Conservation (phyloP, 2,113 vertebrate genomes). For the Pithys albifrons region DNA sequence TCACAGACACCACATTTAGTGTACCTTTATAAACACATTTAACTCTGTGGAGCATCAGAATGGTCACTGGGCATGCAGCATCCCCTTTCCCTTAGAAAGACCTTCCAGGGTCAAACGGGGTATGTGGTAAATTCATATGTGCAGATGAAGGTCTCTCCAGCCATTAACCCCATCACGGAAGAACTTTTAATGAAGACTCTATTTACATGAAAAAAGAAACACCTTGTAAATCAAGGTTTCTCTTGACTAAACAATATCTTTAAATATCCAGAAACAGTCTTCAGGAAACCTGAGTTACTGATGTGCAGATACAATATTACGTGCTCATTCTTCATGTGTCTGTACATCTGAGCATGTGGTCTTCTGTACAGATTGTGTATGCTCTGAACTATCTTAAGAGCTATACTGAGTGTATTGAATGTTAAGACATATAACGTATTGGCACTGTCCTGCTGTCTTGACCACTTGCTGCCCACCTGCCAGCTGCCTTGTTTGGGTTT, state of each 20-base stretch:
- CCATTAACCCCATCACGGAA: neutral
- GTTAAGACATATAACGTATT: neutral
- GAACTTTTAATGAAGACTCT: neutral
- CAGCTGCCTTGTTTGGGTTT: neutral
- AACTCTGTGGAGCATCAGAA: neutral
- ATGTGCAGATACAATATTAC: neutral
- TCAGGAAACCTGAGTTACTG: neutral
- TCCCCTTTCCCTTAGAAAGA: neutral
- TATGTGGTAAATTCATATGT: neutral
- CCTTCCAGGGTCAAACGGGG: neutral
- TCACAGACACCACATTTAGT: neutral
- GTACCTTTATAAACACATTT: neutral
- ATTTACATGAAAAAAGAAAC: neutral
- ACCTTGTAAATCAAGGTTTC: neutral
- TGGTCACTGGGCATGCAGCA: neutral
- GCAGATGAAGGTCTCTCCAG: neutral
- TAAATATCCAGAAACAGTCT: neutral
- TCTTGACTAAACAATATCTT: neutral
- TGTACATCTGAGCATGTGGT: neutral
- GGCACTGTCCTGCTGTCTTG: neutral
- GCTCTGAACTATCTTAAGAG: neutral
- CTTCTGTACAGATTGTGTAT: accelerated
- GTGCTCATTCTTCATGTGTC: neutral
- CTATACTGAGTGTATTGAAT: neutral
- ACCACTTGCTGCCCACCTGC: conserved; percentile 15